Conservation (phyloP, 2,797 vertebrate genomes). For the Rhabdophis nuchalis region DNA sequence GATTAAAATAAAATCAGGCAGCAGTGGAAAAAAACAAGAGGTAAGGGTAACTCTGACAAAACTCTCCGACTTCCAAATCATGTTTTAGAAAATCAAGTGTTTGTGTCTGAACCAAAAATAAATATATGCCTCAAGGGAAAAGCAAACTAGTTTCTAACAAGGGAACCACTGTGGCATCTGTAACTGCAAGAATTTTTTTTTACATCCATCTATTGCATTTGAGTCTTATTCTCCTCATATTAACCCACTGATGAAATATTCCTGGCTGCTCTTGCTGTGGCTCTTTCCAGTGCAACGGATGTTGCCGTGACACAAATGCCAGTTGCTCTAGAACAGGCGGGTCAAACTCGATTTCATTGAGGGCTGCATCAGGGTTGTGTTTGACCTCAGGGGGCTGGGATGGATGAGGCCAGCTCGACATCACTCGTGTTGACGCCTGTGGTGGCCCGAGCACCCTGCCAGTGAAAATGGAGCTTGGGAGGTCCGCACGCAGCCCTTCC, state of each 20-base stretch:
- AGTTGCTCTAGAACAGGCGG: background rate
- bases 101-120: background rate
- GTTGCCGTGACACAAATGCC: background rate
- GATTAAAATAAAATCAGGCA: background rate
- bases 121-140: background rate
- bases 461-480: background rate
- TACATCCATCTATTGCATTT: background rate
- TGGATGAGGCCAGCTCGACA: too few species aligned
- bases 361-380: too few species aligned
- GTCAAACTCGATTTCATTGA: background rate
- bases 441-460: too few species aligned
- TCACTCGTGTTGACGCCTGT: too few species aligned
- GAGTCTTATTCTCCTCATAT: background rate
- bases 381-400: too few species aligned
- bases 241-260: background rate
- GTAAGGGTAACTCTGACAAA: background rate
- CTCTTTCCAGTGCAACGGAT: background rate
- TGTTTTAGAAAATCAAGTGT: background rate
- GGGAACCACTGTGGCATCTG: background rate
- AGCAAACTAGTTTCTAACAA: background rate
- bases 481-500: too few species aligned
- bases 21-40: background rate
- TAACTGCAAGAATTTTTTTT: background rate
- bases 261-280: background rate
- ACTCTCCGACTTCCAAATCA: background rate